These are phyloP conservation scores for Pollenia griseotomentosa DNA, from an alignment of 2,888 invertebrate genomes.

Conservation along the genomic window DNA sequence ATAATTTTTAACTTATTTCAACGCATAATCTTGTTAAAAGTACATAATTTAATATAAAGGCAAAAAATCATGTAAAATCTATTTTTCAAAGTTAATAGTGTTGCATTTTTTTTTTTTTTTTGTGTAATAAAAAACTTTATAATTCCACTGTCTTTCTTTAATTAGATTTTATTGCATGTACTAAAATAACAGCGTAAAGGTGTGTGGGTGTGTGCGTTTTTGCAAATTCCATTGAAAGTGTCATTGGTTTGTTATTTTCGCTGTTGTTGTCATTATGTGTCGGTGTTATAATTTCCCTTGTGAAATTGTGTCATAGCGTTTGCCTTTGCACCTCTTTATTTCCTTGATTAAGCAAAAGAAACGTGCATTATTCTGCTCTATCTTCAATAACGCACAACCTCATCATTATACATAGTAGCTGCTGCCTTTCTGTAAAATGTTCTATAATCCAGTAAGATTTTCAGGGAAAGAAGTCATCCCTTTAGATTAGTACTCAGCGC, in stretches of 20 bases:
- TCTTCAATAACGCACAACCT: not conserved
- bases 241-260: constrained; percentile 7
- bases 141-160: constrained; percentile 2
- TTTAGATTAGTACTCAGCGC: not conserved
- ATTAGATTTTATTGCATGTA: constrained; percentile 18
- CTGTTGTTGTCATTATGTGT: not conserved
- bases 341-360: constrained; percentile 50
- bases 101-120: no score
- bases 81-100: no score
- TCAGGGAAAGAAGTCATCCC: not conserved
- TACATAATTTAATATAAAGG: no score
- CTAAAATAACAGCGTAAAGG: not conserved
- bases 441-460: not conserved
- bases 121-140: no score
- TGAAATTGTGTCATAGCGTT: not conserved
- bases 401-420: not conserved
- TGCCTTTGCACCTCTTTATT: constrained; percentile 25
- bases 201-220: not conserved
- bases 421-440: not conserved
- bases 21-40: no score
- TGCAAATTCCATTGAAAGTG: not conserved
- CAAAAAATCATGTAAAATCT: no score
- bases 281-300: not conserved
- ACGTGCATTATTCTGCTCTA: constrained; percentile 38
- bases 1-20: no score